These are phyloP conservation scores for Tetramorium parvispinum DNA, from an alignment of 1,140 invertebrate genomes.

Conservation along the genomic window DNA sequence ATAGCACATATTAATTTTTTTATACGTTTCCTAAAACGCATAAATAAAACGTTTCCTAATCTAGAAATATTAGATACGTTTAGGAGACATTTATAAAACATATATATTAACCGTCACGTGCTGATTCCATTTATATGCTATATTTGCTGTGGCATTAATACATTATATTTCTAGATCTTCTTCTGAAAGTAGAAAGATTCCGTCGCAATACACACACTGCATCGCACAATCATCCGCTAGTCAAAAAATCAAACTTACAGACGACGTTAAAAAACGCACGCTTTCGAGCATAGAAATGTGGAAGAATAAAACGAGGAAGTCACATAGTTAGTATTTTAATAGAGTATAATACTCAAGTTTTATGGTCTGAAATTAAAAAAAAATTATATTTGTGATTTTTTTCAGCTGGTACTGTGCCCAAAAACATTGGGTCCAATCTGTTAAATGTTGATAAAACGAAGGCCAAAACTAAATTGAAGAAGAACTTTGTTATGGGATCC, in stretches of 20 bases:
- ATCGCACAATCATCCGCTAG: no score
- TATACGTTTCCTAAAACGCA: no score
- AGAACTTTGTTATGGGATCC: neutral
- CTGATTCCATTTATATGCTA: neutral
- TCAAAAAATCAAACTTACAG: neutral
- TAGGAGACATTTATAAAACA: no score
- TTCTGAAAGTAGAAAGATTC: neutral
- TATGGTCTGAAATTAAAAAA: neutral
- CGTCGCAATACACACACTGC: neutral
- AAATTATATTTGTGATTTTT: neutral
- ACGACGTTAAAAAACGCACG: conserved; percentile 30
- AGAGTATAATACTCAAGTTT: neutral
- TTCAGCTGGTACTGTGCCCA: conserved; percentile 18
- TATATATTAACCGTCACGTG: no score
- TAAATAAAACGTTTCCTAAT: no score
- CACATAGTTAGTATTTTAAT: neutral
- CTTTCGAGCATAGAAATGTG: conserved; percentile 20
- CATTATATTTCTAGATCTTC: neutral
- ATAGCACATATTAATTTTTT: no score
- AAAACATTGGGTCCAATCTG: neutral
- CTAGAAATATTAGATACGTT: no score
- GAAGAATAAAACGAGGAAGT: conserved; percentile 20
- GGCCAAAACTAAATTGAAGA: neutral
- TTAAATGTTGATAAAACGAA: neutral
- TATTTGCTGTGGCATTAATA: conserved; percentile 18